Evolutionary conservation across 1,140 invertebrate genomes (phyloP).

Genomic region (Diprion similis): DNA sequence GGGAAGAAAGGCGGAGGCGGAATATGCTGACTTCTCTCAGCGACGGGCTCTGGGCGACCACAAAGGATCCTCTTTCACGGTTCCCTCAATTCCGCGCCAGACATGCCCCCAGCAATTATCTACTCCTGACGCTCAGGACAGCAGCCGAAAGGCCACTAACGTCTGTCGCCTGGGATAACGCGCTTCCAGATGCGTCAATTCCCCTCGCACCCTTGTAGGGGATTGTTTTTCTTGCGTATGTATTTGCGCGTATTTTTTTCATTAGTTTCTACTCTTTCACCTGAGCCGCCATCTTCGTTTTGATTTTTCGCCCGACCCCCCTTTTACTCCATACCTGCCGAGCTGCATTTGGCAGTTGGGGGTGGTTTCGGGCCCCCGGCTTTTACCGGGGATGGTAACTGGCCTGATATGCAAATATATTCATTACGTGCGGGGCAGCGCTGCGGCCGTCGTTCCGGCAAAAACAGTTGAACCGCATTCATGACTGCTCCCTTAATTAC

Average conservation of each 20-base stretch:
- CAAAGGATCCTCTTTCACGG: slow-evolving; percentile 51
- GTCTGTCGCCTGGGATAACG: slow-evolving; percentile 35
- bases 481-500: slow-evolving; percentile 3
- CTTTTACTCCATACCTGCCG: background rate
- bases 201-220: slow-evolving; percentile 10
- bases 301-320: slow-evolving; percentile 20
- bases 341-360: background rate
- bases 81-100: slow-evolving; percentile 58
- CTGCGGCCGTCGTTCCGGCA: background rate
- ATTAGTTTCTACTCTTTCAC: no score
- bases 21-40: slow-evolving; percentile 62
- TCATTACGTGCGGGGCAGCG: slow-evolving; percentile 5
- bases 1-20: slow-evolving; percentile 20
- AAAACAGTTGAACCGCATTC: slow-evolving; percentile 10
- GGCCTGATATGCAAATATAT: slow-evolving; percentile 14
- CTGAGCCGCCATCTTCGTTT: slow-evolving; percentile 23
- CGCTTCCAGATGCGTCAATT: slow-evolving; percentile 28
- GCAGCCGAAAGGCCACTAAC: slow-evolving; percentile 38
- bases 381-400: background rate
- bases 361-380: background rate
- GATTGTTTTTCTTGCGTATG: background rate
- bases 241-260: no score
- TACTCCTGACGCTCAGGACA: slow-evolving; percentile 51
- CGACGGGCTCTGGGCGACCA: slow-evolving; percentile 40
- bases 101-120: slow-evolving; percentile 60